Evolutionary conservation across 2,113 vertebrate genomes (phyloP), one percentile per base, ranked within the genome.

Genomic region (Zootoca vivipara): DNA sequence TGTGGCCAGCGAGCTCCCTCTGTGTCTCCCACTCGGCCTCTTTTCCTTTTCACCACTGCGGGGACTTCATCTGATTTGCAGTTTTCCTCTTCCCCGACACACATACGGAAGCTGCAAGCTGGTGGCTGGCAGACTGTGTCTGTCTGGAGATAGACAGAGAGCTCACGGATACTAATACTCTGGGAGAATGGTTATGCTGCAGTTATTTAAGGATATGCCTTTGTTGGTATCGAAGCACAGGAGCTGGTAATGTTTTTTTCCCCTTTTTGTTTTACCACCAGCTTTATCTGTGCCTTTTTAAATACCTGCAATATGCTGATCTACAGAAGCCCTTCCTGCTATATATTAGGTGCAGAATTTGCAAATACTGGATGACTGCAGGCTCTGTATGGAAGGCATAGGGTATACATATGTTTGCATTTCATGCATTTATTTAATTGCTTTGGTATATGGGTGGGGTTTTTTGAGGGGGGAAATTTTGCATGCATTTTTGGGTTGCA

Each of bases 11-110:
- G 95, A 97, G 96, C 93, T 95, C 93, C 95, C 94, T 95, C 94
- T 96, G 91, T 91, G 94, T 95, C 95, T 96, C 96, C 96, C 92
- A 94, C 95, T 96, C 95, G 94, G 94, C 95, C 95, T 96, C 94
- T 96, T 97, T 96, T 96, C 96, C 96, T 96, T 96, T 95, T 95
- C 94, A 90, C 96, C 96, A 82, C 97, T 97, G 96, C 94, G 90
- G 97, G 95, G 96, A 96, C 94, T 87, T 90, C 88, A 96, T 95
- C 95, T 97, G 93, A 96, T 97, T 96, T 95, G 95, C 95, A 92
- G 96, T 93, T 96, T 97, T 95, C 94, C 73, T 92, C 94, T 93
- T 94, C 91, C 82, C 94, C 92, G 87, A 87, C 88, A 87, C 95
- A 90, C 95, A 93, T 95, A 93, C 94, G 91, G 94, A 94, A 95